Percentiles rank a stretch among this genome's conserved stretches.
Conservation (phyloP, 1,140 invertebrate species). For the Drosophila eugracilis region DNA sequence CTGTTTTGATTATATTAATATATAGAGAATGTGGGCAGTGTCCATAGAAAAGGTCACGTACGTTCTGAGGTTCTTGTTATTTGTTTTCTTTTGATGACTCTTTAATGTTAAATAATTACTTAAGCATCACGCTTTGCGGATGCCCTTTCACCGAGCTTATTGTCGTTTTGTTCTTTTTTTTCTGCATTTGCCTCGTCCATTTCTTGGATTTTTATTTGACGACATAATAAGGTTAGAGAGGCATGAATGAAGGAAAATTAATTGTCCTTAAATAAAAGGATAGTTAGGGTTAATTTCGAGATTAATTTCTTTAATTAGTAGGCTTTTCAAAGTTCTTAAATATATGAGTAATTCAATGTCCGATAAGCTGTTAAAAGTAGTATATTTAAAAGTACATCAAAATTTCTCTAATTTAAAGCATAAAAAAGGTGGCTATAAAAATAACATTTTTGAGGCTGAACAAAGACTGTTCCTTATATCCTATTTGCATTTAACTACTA, state of each 20-base stretch:
- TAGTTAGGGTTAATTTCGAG: too few species aligned
- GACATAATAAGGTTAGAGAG: slow-evolving; percentile 10
- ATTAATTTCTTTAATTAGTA: too few species aligned
- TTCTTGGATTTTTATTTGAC: slow-evolving; percentile 27
- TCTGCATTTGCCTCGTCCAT: slow-evolving; percentile 22
- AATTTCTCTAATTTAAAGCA: too few species aligned
- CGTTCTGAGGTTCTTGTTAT: slow-evolving; percentile 17
- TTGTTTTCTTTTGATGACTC: slow-evolving; percentile 28
- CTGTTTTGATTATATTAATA: slow-evolving; percentile 15
- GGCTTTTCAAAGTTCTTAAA: too few species aligned
- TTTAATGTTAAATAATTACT: slow-evolving; percentile 18
- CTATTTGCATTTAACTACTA: too few species aligned
- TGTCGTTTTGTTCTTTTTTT: slow-evolving; percentile 14
- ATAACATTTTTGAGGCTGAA: too few species aligned
- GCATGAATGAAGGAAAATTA: background rate
- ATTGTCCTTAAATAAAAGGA: background rate
- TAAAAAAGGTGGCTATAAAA: too few species aligned
- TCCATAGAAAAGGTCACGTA: slow-evolving; percentile 36
- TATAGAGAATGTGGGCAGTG: slow-evolving; percentile 12
- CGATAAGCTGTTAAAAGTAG: too few species aligned
- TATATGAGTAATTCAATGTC: too few species aligned
- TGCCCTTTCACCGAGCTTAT: slow-evolving; percentile 25
- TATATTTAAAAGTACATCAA: too few species aligned
- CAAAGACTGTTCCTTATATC: too few species aligned
- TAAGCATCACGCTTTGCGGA: background rate